These are phyloP conservation scores for Melanotaenia pygmaea DNA, from an alignment of 2,797 vertebrate species.

Conservation along the genomic window DNA sequence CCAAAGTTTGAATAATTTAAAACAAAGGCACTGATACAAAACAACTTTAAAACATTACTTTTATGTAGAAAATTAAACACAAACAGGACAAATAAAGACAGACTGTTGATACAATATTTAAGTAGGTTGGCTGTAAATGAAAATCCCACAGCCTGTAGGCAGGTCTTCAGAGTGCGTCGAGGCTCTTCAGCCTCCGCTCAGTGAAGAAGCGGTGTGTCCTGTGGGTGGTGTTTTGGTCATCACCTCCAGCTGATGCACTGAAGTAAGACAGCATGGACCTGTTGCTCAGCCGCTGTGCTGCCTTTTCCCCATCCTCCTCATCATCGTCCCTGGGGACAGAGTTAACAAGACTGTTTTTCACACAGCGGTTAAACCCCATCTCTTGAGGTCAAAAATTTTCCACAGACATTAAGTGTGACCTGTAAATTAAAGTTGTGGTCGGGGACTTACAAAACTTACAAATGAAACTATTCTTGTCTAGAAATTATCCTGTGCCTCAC, in stretches of 20 bases:
- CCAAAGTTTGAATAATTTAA: not conserved
- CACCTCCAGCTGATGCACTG: constrained; percentile 49
- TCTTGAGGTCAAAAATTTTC: constrained; percentile 46
- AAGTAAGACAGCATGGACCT: constrained; percentile 85
- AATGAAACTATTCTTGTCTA: constrained; percentile 10
- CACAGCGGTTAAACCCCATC: constrained; percentile 15
- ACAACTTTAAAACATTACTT: constrained; percentile 21
- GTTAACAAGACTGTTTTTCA: constrained; percentile 14
- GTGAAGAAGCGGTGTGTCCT: constrained; percentile 74
- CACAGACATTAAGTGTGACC: constrained; percentile 34
- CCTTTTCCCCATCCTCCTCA: constrained; percentile 78
- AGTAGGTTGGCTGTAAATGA: not conserved
- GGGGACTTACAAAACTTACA: not conserved
- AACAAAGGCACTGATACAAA: constrained; percentile 10
- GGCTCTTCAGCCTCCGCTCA: constrained; percentile 70
- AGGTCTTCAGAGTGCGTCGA: constrained; percentile 66
- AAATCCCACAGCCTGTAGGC: not conserved
- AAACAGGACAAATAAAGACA: constrained; percentile 25
- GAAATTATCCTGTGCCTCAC: not conserved
- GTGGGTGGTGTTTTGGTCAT: constrained; percentile 24
- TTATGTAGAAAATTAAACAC: constrained; percentile 31
- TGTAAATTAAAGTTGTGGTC: constrained; percentile 31
- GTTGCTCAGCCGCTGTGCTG: constrained; percentile 71
- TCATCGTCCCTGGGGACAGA: constrained; percentile 78
- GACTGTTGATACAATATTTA: not conserved